Percentiles rank a stretch among this genome's conserved stretches.
These are phyloP conservation scores for Taenioides sp. DNA, from an alignment of 2,797 vertebrate genomes.

Conservation along the genomic window DNA sequence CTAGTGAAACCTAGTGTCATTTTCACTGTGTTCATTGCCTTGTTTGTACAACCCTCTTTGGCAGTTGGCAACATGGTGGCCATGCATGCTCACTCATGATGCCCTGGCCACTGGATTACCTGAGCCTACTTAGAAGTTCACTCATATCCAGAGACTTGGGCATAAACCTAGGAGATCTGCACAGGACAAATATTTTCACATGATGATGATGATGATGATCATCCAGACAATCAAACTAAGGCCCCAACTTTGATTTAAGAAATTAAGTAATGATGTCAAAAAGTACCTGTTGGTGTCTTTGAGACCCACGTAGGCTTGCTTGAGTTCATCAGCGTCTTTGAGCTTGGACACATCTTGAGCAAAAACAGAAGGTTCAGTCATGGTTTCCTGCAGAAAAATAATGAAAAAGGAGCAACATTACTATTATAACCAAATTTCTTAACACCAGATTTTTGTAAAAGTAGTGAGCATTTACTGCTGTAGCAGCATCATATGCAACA, in stretches of 20 bases:
- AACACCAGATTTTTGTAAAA: background rate
- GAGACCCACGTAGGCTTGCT: conserved; percentile 93
- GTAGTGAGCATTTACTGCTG: conserved; percentile 18
- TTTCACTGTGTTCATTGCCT: conserved; percentile 27
- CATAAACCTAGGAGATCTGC: conserved; percentile 79
- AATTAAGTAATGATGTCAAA: background rate
- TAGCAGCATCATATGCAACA: conserved; percentile 6
- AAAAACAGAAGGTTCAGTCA: conserved; percentile 91
- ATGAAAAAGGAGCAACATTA: background rate
- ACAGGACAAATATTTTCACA: conserved; percentile 71
- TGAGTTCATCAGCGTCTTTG: conserved; percentile 94
- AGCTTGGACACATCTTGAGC: conserved; percentile 93
- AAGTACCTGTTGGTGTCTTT: conserved; percentile 97
- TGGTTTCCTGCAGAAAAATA: conserved; percentile 83
- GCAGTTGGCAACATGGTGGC: conserved; percentile 44
- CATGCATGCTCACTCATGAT: conserved; percentile 65
- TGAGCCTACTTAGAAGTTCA: conserved; percentile 81
- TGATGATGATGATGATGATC: background rate
- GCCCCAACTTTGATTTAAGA: background rate
- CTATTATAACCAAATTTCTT: too few species aligned
- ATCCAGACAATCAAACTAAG: background rate
- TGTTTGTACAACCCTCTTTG: conserved; percentile 10
- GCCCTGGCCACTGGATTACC: conserved; percentile 76
- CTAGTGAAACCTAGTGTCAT: conserved; percentile 14
- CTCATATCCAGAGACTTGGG: conserved; percentile 73